Percentiles rank a stretch among this genome's conserved stretches.
Evolutionary conservation across 2,797 vertebrate species (phyloP).

Genomic region (Pristis pectinata): DNA sequence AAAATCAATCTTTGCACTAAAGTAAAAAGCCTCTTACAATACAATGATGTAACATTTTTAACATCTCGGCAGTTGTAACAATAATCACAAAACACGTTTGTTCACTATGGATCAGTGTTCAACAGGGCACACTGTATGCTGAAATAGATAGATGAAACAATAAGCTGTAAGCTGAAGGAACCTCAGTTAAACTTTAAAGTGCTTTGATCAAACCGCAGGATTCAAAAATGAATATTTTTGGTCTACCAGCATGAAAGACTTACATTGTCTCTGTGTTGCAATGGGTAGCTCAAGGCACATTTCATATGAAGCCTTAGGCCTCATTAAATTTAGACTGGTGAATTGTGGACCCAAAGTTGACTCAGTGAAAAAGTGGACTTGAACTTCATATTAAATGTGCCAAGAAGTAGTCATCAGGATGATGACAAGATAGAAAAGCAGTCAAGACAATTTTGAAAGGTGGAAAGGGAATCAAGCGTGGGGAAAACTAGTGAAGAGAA

Average conservation of each 20-base stretch:
- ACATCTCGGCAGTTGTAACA: background rate
- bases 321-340: background rate
- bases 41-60: background rate
- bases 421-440: background rate
- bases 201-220: background rate
- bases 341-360: background rate
- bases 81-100: background rate
- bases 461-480: no score
- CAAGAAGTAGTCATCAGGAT: background rate
- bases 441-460: background rate
- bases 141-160: background rate
- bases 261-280: background rate
- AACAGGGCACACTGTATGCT: background rate
- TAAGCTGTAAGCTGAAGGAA: background rate
- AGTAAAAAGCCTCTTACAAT: background rate
- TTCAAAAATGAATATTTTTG: background rate
- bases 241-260: background rate
- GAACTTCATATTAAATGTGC: background rate
- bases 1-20: background rate
- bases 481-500: no score
- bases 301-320: background rate
- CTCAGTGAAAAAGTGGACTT: background rate
- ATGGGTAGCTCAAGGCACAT: background rate
- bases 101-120: background rate
- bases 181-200: background rate